Base-by-base conservation (phyloP, 2,113 vertebrate species). In the Paracanthobrama guichenoti region DNA sequence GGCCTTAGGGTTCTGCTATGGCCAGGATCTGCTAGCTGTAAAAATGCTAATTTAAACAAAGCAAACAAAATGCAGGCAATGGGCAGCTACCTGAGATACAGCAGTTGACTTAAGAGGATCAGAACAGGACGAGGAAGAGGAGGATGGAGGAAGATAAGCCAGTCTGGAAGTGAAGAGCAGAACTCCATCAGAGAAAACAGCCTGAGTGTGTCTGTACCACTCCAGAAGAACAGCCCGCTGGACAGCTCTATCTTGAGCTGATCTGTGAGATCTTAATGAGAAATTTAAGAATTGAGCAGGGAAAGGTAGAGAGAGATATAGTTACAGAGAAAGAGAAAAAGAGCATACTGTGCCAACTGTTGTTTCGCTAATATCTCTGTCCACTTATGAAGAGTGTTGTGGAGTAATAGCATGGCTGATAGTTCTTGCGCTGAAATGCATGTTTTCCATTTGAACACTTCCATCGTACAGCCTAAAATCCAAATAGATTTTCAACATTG, bases 341-440 rank as follows among this genome's bases (percentile, higher is more conserved):
- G 20, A 18, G 73, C 39, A 20, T 80, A 71, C 78, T 57, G 59
- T 16, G 55, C 42, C 39, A 35, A 39, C 42, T 50, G 75, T 7
- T 62, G 76, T 60, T 85, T 85, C 18, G 53, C 39, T 80, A 64
- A 73, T 26, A 24, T 81, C 73, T 73, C 42, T 39, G 24, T 82
- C 86, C 86, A 87, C 22, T 66, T 82, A 6, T 79, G 28, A 48
- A 87, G 20, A 60, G 79, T 20, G 10, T 14, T 66, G 46, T 87
- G 83, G 48, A 87, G 83, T 3, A 82, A 1, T 3, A 85, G 74
- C 13, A 13, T 9, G 48, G 24, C 18, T 31, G 64, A 84, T 20
- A 84, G 48, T 50, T 62, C 44, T n/a, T 82, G 73, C 6, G 59
- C 42, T 64, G 74, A 42, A 31, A 67, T 35, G 16, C 4, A 1